phyloP scores from a whole-genome alignment of 2,113 vertebrate species.

The Macroglossus sobrinus region DNA sequence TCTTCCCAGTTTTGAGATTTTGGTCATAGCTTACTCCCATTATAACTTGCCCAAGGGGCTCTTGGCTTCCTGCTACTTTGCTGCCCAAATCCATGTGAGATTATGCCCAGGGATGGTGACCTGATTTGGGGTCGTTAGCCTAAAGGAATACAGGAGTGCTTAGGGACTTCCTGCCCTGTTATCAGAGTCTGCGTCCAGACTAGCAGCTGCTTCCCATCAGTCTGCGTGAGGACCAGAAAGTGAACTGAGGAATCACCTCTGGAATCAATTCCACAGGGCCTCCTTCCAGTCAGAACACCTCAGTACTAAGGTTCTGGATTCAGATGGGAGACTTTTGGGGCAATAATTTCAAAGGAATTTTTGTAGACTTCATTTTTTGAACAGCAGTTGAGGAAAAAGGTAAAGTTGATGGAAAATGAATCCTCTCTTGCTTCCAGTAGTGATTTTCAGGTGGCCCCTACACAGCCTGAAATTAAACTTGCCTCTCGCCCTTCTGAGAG shows the following conservation, averaged over 20 bases:
- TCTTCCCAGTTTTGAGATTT: not conserved
- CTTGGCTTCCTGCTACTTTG: not conserved
- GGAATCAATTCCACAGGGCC: not conserved
- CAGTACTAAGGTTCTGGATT: not conserved
- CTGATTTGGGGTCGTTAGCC: not conserved
- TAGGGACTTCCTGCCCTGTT: not conserved
- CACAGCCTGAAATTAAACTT: not conserved
- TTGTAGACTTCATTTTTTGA: not conserved
- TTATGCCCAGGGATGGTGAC: not conserved
- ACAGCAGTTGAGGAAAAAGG: not conserved
- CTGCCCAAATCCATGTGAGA: not conserved
- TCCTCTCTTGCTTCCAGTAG: not conserved
- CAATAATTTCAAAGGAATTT: not conserved
- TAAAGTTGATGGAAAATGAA: not conserved
- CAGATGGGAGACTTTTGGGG: not conserved
- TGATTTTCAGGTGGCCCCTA: not conserved
- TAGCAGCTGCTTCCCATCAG: not conserved
- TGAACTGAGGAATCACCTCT: not conserved
- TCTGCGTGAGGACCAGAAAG: not conserved
- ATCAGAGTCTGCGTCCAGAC: not conserved
- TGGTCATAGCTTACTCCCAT: not conserved
- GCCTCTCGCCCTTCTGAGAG: not conserved
- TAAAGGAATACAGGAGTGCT: no score
- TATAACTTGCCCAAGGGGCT: not conserved
- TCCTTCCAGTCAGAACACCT: not conserved